These are phyloP conservation scores for Limnephilus rhombicus DNA, from an alignment of 2,888 invertebrate genomes.

Conservation along the genomic window DNA sequence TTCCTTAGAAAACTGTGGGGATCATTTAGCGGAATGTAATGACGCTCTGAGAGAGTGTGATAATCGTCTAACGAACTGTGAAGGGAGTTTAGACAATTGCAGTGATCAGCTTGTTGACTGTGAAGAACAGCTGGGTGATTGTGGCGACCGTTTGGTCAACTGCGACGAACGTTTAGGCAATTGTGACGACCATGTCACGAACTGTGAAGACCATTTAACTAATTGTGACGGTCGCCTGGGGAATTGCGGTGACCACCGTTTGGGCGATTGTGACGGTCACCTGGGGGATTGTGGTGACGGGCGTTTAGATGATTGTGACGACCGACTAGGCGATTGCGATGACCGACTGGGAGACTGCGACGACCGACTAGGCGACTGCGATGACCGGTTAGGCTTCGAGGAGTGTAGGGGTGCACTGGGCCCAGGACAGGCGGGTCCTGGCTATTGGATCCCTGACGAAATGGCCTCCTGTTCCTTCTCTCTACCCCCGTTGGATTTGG, in stretches of 20 bases:
- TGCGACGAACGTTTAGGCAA: constrained; percentile 41
- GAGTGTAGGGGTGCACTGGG: constrained; percentile 43
- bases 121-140: constrained; percentile 30
- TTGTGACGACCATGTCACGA: constrained; percentile 50
- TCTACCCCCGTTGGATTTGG: constrained; percentile 89
- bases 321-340: constrained; percentile 68
- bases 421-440: constrained; percentile 48
- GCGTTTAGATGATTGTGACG: constrained; percentile 47
- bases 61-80: constrained; percentile 46
- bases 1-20: constrained; percentile 39
- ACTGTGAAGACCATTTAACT: constrained; percentile 42
- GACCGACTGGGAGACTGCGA: constrained; percentile 68
- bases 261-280: constrained; percentile 12
- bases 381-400: constrained; percentile 46
- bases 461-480: constrained; percentile 79
- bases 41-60: constrained; percentile 44
- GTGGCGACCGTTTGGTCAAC: constrained; percentile 36
- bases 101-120: constrained; percentile 47
- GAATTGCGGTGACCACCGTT: not conserved
- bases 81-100: constrained; percentile 39
- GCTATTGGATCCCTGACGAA: constrained; percentile 67
- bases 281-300: constrained; percentile 41
- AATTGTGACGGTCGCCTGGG: constrained; percentile 35
- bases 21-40: constrained; percentile 42
- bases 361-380: constrained; percentile 39